Evolutionary conservation across 2,888 invertebrate species (phyloP).

Genomic region (Spodoptera littoralis): DNA sequence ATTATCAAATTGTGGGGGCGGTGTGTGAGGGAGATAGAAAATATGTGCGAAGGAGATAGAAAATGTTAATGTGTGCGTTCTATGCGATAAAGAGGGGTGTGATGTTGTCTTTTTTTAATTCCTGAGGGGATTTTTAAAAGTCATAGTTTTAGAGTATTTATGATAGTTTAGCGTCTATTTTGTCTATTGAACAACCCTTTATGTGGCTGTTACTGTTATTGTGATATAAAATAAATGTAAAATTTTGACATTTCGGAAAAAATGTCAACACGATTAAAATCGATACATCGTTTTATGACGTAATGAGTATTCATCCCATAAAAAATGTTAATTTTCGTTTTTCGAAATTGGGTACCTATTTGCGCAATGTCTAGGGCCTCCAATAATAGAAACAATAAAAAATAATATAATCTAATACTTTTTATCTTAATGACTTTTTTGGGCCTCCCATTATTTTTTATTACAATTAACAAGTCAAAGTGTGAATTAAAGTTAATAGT

Average conservation of each 20-base stretch:
- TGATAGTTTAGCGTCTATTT: not conserved
- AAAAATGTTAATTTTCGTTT: too few relatives aligned
- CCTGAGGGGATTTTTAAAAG: conserved; percentile 11
- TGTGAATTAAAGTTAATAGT: conserved; percentile 26
- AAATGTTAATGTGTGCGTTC: conserved; percentile 43
- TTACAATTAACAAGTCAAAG: conserved; percentile 19
- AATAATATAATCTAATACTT: too few relatives aligned
- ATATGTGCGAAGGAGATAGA: conserved; percentile 11
- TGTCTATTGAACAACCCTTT: too few relatives aligned
- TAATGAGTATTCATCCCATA: too few relatives aligned
- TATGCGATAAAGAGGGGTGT: conserved; percentile 52
- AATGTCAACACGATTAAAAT: too few relatives aligned
- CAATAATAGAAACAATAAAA: too few relatives aligned
- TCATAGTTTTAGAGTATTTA: conserved; percentile 10
- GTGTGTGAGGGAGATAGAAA: conserved; percentile 49
- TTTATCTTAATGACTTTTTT: not conserved
- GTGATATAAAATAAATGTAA: too few relatives aligned
- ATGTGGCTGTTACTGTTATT: too few relatives aligned
- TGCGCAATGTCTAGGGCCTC: too few relatives aligned
- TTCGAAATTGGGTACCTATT: too few relatives aligned
- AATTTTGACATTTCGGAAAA: too few relatives aligned
- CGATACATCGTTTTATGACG: too few relatives aligned
- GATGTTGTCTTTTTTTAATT: conserved; percentile 37
- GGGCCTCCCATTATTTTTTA: conserved; percentile 15
- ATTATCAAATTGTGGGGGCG: conserved; percentile 76